These are phyloP conservation scores for Tragelaphus scriptus DNA, from an alignment of 2,113 vertebrate species.

Conservation along the genomic window DNA sequence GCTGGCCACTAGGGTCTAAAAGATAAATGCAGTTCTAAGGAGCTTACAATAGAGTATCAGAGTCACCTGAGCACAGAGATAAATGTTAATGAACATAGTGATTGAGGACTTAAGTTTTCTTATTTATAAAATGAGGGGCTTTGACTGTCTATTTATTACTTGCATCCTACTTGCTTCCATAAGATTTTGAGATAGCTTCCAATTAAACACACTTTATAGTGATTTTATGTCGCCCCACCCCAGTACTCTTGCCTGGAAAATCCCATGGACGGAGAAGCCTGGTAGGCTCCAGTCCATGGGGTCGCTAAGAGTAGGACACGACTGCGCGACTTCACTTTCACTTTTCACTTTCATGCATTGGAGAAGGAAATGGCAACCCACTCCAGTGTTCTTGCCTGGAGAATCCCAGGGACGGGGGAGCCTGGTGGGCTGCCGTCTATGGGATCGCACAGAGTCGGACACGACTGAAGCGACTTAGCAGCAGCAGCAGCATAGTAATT, in stretches of 20 bases:
- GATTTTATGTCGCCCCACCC: not conserved
- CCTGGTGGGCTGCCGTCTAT: too few species aligned
- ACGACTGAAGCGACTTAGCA: too few species aligned
- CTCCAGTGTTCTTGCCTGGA: too few species aligned
- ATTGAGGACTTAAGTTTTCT: not conserved
- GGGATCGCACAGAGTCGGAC: too few species aligned
- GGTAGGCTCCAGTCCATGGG: too few species aligned
- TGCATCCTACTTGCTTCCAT: not conserved
- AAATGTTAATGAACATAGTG: not conserved
- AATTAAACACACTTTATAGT: not conserved
- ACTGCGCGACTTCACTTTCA: too few species aligned
- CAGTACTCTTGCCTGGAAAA: too few species aligned
- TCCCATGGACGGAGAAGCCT: too few species aligned
- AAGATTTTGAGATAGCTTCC: not conserved
- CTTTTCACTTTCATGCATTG: too few species aligned
- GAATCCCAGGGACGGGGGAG: too few species aligned
- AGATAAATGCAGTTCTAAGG: not conserved
- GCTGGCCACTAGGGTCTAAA: not conserved
- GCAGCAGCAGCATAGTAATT: not conserved
- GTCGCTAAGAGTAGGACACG: too few species aligned
- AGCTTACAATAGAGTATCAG: not conserved
- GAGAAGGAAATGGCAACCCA: too few species aligned
- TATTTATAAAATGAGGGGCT: not conserved
- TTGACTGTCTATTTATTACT: not conserved
- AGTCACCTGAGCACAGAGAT: not conserved